Percentiles rank a stretch among this genome's conserved stretches.
These are phyloP conservation scores for Steinernema khuongi DNA, from an alignment of 1,140 invertebrate species.

Conservation along the genomic window DNA sequence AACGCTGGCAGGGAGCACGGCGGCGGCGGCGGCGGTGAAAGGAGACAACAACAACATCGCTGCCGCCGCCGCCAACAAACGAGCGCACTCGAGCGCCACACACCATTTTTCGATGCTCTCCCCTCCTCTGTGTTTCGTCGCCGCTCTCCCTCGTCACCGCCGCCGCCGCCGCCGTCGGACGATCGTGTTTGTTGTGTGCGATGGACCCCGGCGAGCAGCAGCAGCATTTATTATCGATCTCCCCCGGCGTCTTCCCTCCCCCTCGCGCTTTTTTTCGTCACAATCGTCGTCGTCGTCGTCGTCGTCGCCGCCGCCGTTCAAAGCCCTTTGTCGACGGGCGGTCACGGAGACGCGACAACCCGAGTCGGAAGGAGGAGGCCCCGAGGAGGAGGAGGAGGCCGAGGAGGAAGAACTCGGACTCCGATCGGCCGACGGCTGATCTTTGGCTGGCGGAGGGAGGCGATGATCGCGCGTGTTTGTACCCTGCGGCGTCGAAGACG, in stretches of 20 bases:
- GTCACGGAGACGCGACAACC: neutral
- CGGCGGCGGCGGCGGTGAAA: neutral
- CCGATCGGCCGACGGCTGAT: too few relatives aligned
- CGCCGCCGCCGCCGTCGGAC: neutral
- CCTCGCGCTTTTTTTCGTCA: neutral
- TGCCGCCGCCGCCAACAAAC: conserved; percentile 13
- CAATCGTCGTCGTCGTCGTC: neutral
- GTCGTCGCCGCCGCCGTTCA: neutral
- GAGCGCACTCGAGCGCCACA: conserved; percentile 10
- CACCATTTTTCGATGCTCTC: neutral
- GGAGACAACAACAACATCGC: conserved; percentile 11
- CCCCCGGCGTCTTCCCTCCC: neutral
- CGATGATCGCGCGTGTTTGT: neutral
- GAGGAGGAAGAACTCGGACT: too few relatives aligned
- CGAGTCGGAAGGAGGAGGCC: neutral
- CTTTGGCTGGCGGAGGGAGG: neutral
- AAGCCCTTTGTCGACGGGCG: too few relatives aligned
- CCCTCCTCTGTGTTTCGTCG: neutral
- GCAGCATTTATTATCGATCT: conserved; percentile 17
- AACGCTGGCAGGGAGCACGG: neutral
- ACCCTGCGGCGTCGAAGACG: neutral
- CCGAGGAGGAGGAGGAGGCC: neutral
- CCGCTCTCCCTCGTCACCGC: neutral
- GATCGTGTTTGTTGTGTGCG: conserved; percentile 8
- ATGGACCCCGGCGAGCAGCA: neutral